Conservation (phyloP, 2,888 invertebrate species). For the Dexiosoma caninum region DNA sequence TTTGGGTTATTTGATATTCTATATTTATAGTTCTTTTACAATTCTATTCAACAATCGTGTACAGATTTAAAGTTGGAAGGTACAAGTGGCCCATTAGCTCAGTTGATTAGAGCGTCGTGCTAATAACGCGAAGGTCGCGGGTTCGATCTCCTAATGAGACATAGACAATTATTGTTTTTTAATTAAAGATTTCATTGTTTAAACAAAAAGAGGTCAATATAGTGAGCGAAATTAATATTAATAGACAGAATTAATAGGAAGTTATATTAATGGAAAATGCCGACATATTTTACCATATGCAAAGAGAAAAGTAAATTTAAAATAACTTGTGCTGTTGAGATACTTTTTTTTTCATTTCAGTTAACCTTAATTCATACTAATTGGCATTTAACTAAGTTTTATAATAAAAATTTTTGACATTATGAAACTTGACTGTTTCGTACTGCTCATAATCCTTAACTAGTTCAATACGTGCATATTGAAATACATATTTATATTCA, state of each 20-base stretch:
- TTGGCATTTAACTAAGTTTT: no score
- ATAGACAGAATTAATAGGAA: background rate
- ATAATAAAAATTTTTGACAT: no score
- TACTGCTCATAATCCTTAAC: background rate
- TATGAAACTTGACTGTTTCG: background rate
- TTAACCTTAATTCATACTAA: no score
- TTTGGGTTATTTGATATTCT: background rate
- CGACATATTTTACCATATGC: no score
- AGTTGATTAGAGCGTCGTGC: slow-evolving; percentile 79
- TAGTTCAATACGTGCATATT: background rate
- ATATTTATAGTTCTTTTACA: background rate
- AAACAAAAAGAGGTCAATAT: background rate
- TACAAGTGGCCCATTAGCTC: slow-evolving; percentile 77
- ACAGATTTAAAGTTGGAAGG: background rate
- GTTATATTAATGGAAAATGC: no score
- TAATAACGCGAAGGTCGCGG: slow-evolving; percentile 78
- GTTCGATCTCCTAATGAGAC: slow-evolving; percentile 78
- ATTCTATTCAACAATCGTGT: background rate
- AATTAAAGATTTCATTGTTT: background rate
- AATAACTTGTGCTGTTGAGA: no score
- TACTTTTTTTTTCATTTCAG: no score
- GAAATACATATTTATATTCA: background rate
- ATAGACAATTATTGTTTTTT: slow-evolving; percentile 44
- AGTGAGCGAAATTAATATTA: background rate
- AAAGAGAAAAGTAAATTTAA: no score